Base-by-base conservation (phyloP, 1,140 invertebrate genomes). In the Anoplolepis gracilipes region DNA sequence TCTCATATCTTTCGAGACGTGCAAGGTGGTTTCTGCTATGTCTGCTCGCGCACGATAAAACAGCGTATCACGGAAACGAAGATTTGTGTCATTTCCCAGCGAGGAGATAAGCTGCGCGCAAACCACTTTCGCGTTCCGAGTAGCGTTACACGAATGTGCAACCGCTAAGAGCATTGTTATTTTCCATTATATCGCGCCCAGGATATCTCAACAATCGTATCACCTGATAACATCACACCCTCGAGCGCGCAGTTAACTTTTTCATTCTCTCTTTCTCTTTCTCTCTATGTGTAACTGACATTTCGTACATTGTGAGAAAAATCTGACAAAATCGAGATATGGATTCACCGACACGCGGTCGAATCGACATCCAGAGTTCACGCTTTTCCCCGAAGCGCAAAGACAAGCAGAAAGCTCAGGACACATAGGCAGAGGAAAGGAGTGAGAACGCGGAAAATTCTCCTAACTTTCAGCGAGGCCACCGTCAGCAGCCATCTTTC, bases 401-500 rank as follows among this genome's bases (percentile, higher is more conserved):
- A 82, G 77, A 64, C 33, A 61, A 70, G 49, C 64, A 49, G 57
- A 42, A 70, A 72, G 65, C 30, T 30, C 7, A 62, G 36, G 49
- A 78, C 81, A 81, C 49, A 70, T 19, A 33, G 46, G 25, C 30
- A 25, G 8, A 65, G 11, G 22, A 36, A 57, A 62, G 42, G 62
- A 76, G 75, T 59, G 79, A 77, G 73, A 88, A 88, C 28, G 73
- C 72, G 73, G 70, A 65, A 49, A 82, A 85, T 82, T 70, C 77
- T 65, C 64, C 36, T 70, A 87, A 89, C 82, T 89, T 89, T 87
- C 84, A 82, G 76, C 76, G 67, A 42, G 78, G 77, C 82, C 82
- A 87, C 69, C 86, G 53, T 77, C 82, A 67, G 67, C 82, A 67
- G 86, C 77, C 62, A 76, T 70, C 86, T 89, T 85, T 75, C 82